Percentiles rank a stretch among this genome's conserved stretches.
Evolutionary conservation across 1,140 invertebrate genomes (phyloP).

Genomic region (Heliconius congener): DNA sequence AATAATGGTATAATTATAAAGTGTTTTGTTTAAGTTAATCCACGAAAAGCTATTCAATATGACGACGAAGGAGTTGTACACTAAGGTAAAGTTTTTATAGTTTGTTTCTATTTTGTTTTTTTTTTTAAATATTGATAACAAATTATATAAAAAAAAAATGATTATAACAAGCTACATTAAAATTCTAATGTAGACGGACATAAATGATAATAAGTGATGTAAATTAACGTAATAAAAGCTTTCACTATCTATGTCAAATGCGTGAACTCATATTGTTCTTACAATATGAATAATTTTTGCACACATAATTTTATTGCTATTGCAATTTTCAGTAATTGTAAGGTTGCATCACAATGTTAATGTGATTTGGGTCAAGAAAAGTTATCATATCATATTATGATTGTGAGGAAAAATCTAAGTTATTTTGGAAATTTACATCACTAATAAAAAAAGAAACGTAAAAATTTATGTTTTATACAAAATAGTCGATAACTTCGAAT

Average conservation of each 20-base stretch:
- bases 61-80: conserved; percentile 80
- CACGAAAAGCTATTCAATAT: conserved; percentile 58
- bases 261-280: conserved; percentile 47
- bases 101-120: conserved; percentile 43
- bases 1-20: conserved; percentile 56
- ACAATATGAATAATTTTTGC: conserved; percentile 55
- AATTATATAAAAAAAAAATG: not conserved
- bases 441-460: too few species aligned
- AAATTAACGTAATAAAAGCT: conserved; percentile 40
- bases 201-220: conserved; percentile 19
- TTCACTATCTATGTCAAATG: conserved; percentile 56
- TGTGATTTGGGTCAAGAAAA: conserved; percentile 26
- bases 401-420: not conserved
- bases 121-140: conserved; percentile 28
- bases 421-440: not conserved
- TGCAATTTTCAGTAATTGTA: conserved; percentile 15
- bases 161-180: not conserved
- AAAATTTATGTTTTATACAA: not conserved
- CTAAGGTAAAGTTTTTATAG: conserved; percentile 72
- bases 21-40: conserved; percentile 44
- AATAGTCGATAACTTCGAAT: not conserved
- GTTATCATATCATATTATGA: not conserved
- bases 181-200: conserved; percentile 9
- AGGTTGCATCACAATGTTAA: conserved; percentile 23
- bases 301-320: conserved; percentile 36